A percentile compares a stretch with the other conserved stretches of the same genome.
Evolutionary conservation across 2,113 vertebrate genomes (phyloP).

Genomic region (Diphyllodes magnificus): DNA sequence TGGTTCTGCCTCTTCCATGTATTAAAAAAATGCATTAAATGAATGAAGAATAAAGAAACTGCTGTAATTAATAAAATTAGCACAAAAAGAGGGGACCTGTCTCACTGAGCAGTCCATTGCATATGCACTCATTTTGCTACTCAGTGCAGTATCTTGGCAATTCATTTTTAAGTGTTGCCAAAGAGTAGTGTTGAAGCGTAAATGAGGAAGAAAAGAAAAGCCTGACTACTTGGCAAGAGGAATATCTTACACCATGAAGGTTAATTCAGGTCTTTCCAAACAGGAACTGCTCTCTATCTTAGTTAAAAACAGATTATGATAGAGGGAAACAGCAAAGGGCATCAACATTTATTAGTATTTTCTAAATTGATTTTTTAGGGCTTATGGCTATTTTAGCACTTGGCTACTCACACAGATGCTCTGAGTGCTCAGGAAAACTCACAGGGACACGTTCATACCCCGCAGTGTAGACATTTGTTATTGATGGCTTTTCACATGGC

Average conservation of each 20-base stretch:
- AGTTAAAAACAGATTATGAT: not conserved
- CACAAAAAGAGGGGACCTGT: not conserved
- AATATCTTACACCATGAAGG: not conserved
- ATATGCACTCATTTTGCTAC: not conserved
- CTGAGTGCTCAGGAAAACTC: not conserved
- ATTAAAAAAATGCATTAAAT: not conserved
- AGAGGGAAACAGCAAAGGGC: not conserved
- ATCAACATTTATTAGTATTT: not conserved
- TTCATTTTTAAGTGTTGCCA: not conserved
- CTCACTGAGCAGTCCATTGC: not conserved
- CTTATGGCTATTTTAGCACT: not conserved
- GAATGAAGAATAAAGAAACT: not conserved
- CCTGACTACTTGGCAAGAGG: not conserved
- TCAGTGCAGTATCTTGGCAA: not conserved
- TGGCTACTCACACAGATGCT: not conserved
- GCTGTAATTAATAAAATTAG: not conserved
- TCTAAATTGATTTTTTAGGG: not conserved
- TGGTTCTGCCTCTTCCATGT: not conserved
- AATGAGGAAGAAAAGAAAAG: not conserved
- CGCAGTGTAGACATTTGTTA: not conserved
- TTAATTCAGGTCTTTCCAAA: not conserved
- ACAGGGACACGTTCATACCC: accelerated
- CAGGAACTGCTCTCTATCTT: not conserved
- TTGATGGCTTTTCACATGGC: not conserved
- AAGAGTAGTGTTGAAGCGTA: not conserved